These are phyloP conservation scores for Oryctes rhinoceros DNA, from an alignment of 1,140 invertebrate species.

Conservation along the genomic window DNA sequence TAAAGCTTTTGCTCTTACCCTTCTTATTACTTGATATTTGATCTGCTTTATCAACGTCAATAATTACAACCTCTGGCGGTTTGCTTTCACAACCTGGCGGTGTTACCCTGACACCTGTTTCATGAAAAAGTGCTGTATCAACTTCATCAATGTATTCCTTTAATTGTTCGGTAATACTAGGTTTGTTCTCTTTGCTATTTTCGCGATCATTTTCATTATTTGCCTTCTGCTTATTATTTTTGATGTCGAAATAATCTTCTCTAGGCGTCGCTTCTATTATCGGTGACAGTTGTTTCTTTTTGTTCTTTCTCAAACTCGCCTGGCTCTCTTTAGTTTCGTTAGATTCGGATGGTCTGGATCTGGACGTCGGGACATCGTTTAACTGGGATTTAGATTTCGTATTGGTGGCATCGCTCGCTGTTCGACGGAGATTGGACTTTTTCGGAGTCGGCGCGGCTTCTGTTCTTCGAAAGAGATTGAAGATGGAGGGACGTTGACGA, in stretches of 20 bases:
- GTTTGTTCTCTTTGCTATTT: slow-evolving; percentile 8
- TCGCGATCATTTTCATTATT: slow-evolving; percentile 46
- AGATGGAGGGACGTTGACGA: slow-evolving; percentile 64
- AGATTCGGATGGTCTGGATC: slow-evolving; percentile 60
- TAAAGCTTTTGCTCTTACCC: slow-evolving; percentile 47
- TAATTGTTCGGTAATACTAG: slow-evolving; percentile 53
- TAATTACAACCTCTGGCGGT: slow-evolving; percentile 54
- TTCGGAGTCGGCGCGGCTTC: slow-evolving; percentile 59
- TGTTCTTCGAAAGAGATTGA: slow-evolving; percentile 67
- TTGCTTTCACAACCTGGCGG: slow-evolving; percentile 43
- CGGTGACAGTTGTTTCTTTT: slow-evolving; percentile 75
- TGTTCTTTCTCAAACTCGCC: slow-evolving; percentile 42
- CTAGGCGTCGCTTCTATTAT: slow-evolving; percentile 74
- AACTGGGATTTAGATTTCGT: slow-evolving; percentile 63
- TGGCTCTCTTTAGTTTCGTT: slow-evolving; percentile 59
- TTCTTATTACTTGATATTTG: slow-evolving; percentile 52
- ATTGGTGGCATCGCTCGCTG: slow-evolving; percentile 75
- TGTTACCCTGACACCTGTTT: slow-evolving; percentile 51
- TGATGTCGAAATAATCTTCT: slow-evolving; percentile 73
- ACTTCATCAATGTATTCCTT: slow-evolving; percentile 57
- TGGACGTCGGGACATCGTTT: slow-evolving; percentile 56
- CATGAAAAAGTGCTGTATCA: slow-evolving; percentile 53
- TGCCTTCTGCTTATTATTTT: slow-evolving; percentile 40
- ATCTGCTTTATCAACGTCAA: slow-evolving; percentile 58
- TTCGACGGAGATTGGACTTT: slow-evolving; percentile 65